Evolutionary conservation across 2,113 vertebrate genomes (phyloP).

Genomic region (Eleginops maclovinus): DNA sequence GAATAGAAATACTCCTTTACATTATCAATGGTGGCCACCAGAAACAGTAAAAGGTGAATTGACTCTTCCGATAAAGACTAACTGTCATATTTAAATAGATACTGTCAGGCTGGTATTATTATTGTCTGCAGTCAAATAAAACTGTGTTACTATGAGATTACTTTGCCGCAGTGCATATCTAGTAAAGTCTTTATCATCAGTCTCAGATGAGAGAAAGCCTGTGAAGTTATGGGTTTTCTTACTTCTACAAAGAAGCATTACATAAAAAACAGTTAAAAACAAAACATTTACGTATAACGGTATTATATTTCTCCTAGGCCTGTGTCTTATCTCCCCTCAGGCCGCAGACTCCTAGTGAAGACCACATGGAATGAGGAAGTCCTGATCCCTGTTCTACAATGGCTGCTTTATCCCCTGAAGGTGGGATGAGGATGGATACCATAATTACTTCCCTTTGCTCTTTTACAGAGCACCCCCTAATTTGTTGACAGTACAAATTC

Average conservation of each 20-base stretch:
- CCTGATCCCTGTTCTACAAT: conserved; percentile 31
- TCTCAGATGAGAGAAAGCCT: conserved; percentile 28
- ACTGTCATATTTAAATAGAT: conserved; percentile 29
- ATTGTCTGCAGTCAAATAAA: conserved; percentile 29
- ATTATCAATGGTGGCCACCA: not conserved
- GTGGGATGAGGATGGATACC: conserved; percentile 40
- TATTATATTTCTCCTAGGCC: conserved; percentile 1
- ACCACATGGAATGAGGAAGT: conserved; percentile 24
- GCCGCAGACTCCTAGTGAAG: conserved; percentile 28
- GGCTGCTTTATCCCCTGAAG: conserved; percentile 58
- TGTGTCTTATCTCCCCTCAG: conserved; percentile 28
- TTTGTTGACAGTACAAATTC: conserved; percentile 40
- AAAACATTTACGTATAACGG: not conserved
- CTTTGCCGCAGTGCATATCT: conserved; percentile 44
- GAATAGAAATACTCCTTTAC: not conserved
- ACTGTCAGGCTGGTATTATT: conserved; percentile 36
- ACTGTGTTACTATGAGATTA: conserved; percentile 50
- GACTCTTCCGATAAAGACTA: conserved; percentile 14
- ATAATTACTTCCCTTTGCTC: conserved; percentile 52
- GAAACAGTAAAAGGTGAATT: not conserved
- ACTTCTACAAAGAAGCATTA: conserved; percentile 20
- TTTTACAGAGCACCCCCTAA: conserved; percentile 13
- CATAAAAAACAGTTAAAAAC: conserved; percentile 4
- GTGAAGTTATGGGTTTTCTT: conserved; percentile 18
- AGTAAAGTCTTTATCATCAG: conserved; percentile 53